phyloP scores from a whole-genome alignment of 2,797 vertebrate species.

The Fundulus diaphanus region DNA sequence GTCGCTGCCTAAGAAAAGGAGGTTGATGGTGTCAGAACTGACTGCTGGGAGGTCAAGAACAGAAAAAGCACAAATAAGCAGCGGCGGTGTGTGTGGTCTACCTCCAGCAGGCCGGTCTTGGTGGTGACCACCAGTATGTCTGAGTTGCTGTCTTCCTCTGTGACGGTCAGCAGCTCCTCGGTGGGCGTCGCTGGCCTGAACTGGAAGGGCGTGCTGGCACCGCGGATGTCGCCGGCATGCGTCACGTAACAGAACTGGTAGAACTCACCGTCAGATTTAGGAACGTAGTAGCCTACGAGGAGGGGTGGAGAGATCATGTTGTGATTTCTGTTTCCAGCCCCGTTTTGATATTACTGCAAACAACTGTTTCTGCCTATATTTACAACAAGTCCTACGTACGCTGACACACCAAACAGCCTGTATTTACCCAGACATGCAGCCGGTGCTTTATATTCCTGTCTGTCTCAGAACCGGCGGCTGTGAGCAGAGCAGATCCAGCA shows the following conservation, averaged over 20 bases:
- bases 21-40: neutral
- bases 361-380: neutral
- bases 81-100: constrained; percentile 53
- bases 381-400: neutral
- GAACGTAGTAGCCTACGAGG: constrained; percentile 95
- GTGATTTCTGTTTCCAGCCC: neutral
- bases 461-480: constrained; percentile 18
- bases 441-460: constrained; percentile 1
- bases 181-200: constrained; percentile 92
- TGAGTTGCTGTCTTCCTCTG: constrained; percentile 95
- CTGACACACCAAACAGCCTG: constrained; percentile 8
- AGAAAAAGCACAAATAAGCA: neutral
- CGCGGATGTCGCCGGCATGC: constrained; percentile 94
- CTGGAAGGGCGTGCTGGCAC: constrained; percentile 98
- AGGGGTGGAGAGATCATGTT: constrained; percentile 7
- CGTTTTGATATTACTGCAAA: neutral
- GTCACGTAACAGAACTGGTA: constrained; percentile 99
- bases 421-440: constrained; percentile 10
- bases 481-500: constrained; percentile 38
- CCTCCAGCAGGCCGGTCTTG: constrained; percentile 94
- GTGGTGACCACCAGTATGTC: constrained; percentile 98
- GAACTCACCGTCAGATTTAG: constrained; percentile 97
- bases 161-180: constrained; percentile 90
- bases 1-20: neutral
- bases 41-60: neutral